Conservation (phyloP, 2,797 vertebrate genomes). For the Molossus alvarezi region DNA sequence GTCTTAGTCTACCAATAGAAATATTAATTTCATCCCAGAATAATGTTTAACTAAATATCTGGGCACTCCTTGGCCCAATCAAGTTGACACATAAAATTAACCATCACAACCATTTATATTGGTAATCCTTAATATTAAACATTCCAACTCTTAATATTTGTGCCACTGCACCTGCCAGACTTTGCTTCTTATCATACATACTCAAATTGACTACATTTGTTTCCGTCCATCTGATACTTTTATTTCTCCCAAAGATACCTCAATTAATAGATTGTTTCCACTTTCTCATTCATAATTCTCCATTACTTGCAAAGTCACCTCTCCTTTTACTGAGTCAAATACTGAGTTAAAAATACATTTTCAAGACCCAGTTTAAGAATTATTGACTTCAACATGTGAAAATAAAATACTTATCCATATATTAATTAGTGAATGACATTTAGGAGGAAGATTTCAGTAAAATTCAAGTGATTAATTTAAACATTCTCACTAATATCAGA, state of each 20-base stretch:
- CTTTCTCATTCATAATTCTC: not conserved
- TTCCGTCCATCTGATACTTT: not conserved
- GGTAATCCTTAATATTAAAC: not conserved
- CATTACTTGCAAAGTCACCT: not conserved
- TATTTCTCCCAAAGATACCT: not conserved
- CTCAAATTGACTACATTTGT: not conserved
- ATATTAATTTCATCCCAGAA: not conserved
- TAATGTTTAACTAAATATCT: not conserved
- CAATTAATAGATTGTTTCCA: not conserved
- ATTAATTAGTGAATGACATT: not conserved
- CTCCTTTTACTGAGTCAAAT: not conserved
- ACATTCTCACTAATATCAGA: not conserved
- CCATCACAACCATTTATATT: not conserved
- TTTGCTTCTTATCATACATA: not conserved
- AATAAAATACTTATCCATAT: not conserved
- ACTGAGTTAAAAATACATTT: not conserved
- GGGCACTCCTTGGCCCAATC: not conserved
- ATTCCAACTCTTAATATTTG: not conserved
- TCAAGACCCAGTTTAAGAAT: not conserved
- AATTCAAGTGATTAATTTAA: not conserved
- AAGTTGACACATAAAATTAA: not conserved
- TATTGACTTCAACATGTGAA: not conserved
- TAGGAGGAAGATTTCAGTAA: not conserved
- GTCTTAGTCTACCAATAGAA: not conserved
- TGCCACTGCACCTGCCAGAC: not conserved